Conservation (phyloP, 2,113 vertebrate genomes). For the Meriones unguiculatus region DNA sequence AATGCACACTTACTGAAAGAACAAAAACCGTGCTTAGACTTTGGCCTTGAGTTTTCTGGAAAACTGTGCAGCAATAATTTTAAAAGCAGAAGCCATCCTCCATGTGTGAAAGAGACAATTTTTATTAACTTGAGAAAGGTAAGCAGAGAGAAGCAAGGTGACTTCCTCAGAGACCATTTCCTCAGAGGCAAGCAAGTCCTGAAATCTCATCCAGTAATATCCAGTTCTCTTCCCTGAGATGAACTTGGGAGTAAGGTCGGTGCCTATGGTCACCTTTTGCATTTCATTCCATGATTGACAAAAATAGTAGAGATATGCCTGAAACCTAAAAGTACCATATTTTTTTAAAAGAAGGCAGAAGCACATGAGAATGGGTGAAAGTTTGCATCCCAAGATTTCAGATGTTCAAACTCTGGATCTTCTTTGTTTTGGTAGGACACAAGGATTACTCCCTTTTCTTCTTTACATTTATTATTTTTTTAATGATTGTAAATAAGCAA, state of each 20-base stretch:
- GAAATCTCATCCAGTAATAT: background rate
- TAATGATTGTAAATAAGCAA: background rate
- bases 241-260: background rate
- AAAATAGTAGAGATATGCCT: background rate
- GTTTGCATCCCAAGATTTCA: background rate
- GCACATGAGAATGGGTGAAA: background rate
- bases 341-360: background rate
- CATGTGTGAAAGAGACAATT: background rate
- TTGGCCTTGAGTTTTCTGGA: background rate
- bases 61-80: background rate
- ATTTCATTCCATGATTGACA: background rate
- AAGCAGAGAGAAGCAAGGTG: background rate
- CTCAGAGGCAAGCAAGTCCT: slow-evolving; percentile 4
- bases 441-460: background rate
- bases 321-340: background rate
- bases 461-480: background rate
- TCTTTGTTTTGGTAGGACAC: background rate
- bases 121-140: slow-evolving; percentile 31
- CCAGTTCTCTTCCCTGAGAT: background rate
- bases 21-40: background rate
- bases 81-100: background rate
- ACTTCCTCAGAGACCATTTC: background rate
- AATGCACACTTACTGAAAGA: background rate
- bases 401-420: background rate
- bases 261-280: background rate